Base-by-base conservation (phyloP, 2,888 invertebrate species). In the Stratiomys singularior region DNA sequence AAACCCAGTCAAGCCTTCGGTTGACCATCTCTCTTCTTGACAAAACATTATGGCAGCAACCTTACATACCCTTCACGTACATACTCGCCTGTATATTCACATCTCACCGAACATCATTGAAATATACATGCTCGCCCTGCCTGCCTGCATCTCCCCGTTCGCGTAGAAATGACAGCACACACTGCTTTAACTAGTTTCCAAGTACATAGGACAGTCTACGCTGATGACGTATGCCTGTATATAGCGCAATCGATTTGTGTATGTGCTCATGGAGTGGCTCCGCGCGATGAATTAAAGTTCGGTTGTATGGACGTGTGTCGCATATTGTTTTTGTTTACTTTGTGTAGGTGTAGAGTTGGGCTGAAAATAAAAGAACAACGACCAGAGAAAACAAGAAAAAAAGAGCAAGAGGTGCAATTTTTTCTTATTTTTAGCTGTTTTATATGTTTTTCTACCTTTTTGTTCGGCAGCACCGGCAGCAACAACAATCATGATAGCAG, bases 261-360 rank as follows among this genome's bases (percentile, higher is more conserved):
- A 74, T 74, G 60, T 28, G 37, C 60, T 44, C 46, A 74, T 56
- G 56, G 47, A 30, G 37, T 28, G 30, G 52, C 18, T 13, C 28
- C 44, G 66, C 47, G 60, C 23, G 46, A 74, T 74, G 74, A 60
- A 74, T 30, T 58, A 58, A 58, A 23, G 46, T 60, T 58, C 23
- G 23, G 47, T 11, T 37, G 74, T 74, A 23, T 60, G 74, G 37
- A 21, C 58, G 60, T 37, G 60, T 74, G 74, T 74, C 74, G 58
- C 74, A 60, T 60, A 60, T 74, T 74, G 60, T 74, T 74, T 74
- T 74, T 74, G 74, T 74, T 74, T 74, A 60, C 58, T 58, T 74
- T 74, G 74, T 74, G 74, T 74, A 74, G 74, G 74, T 74, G 74
- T 74, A 60, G 52, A 30, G 74, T 60, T 60, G 60, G 60, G 21